Evolutionary conservation across 2,888 invertebrate genomes (phyloP), one percentile per base, ranked within the genome.

Genomic region (Scrobipalpa atriplicella): DNA sequence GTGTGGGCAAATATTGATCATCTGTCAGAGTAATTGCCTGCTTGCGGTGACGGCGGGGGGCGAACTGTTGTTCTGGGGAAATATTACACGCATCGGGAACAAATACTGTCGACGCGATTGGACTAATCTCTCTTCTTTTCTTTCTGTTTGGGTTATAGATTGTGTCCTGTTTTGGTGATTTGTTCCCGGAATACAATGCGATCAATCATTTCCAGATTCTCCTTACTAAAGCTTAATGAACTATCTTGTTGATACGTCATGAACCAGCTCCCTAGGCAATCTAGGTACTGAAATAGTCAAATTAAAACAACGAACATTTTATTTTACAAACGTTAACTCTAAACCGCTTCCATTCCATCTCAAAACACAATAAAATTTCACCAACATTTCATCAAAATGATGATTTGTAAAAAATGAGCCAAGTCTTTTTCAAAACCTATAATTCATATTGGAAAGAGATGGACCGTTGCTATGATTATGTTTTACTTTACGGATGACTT

Each of bases 391-490:
- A 39, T 18, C 61, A 39, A 61, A 61, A 39, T 16, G 8, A n/a
- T 13, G 16, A 61, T 18, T 39, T 16, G 18, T 41, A 39, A 61
- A 61, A 61, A 61, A 18, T 18, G 10, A 61, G 61, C 19, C 21
- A 41, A 41, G 61, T 19, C 29, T 19, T 5, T 2, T 41, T 38
- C n/a, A 63, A 66, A 66, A 63, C 16, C 63, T 60, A 64, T 68
- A 66, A 51, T 62, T 65, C 19, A 19, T 41, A 36, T 19, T 39
- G 21, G 47, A 64, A 43, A 54, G 43, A 54, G 66, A 69, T 56
- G 66, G 65, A 65, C 63, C 51, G 60, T 66, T 60, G 64, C 19
- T 66, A 65, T 64, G 52, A 63, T 69, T 66, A 66, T 60, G 36
- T 41, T 65, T 52, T 38, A 58, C 58, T 58, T 58, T 58, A 58